Conservation (phyloP, 2,797 vertebrate species). For the Enteromius viviparus region DNA sequence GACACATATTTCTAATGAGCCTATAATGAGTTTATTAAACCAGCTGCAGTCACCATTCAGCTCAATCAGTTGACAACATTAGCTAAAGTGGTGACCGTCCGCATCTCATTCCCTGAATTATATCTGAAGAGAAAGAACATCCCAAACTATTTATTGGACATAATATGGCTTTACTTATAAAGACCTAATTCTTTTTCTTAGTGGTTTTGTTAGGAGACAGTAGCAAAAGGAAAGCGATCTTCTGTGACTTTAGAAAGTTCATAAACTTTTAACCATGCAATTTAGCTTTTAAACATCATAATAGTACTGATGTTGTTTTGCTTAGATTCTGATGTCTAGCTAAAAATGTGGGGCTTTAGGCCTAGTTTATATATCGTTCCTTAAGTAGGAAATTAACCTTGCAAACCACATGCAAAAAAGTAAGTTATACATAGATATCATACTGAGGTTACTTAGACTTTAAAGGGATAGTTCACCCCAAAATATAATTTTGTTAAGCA, state of each 20-base stretch:
- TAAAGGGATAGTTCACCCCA: not conserved
- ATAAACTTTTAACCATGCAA: not conserved
- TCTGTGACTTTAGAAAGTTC: not conserved
- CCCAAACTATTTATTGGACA: not conserved
- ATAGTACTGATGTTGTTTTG: not conserved
- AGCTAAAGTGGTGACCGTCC: slow-evolving; percentile 1
- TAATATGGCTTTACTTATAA: not conserved
- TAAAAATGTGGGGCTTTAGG: slow-evolving; percentile 42
- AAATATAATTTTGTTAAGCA: not conserved
- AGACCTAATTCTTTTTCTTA: not conserved
- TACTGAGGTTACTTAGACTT: slow-evolving; percentile 8
- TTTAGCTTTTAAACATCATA: not conserved
- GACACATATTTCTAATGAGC: too few relatives aligned
- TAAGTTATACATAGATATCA: slow-evolving; percentile 3
- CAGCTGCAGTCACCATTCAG: not conserved
- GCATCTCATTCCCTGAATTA: slow-evolving; percentile 22
- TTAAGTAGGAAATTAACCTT: slow-evolving; percentile 24
- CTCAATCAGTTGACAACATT: slow-evolving; percentile 22
- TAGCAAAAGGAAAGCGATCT: not conserved
- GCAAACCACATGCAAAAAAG: not conserved
- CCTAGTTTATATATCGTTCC: slow-evolving; percentile 58
- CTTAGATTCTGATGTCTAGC: slow-evolving; percentile 26
- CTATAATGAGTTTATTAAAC: not conserved
- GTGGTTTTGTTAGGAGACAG: not conserved
- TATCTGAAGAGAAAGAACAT: not conserved